These are phyloP conservation scores for Masticophis lateralis DNA, from an alignment of 2,797 vertebrate species.

Conservation along the genomic window DNA sequence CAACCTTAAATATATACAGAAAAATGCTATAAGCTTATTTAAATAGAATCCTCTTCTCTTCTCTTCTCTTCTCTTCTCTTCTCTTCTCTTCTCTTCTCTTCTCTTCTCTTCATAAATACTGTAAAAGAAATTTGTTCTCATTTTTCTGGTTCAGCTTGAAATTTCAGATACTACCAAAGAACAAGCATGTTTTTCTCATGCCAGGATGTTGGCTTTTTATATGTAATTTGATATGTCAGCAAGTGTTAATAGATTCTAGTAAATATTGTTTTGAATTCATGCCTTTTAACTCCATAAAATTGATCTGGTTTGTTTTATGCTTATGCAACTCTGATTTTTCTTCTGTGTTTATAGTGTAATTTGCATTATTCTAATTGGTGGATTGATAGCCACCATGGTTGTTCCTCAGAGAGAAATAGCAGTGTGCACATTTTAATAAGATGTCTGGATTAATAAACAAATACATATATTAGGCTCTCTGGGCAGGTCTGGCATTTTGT, in stretches of 20 bases:
- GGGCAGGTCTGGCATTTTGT: background rate
- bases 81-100: no score
- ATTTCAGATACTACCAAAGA: background rate
- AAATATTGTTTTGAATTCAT: background rate
- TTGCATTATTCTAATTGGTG: background rate
- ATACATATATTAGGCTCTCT: background rate
- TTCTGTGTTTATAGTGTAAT: background rate
- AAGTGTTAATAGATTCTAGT: background rate
- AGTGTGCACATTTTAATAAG: background rate
- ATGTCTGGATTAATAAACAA: background rate
- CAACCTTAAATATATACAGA: slow-evolving; percentile 18
- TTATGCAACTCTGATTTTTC: background rate
- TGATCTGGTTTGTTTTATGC: background rate
- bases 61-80: background rate
- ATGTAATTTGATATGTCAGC: background rate
- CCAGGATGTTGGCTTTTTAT: background rate
- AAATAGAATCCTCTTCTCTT: background rate
- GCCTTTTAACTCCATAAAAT: background rate
- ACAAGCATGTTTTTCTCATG: background rate
- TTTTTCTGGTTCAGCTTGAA: background rate
- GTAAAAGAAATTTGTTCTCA: background rate
- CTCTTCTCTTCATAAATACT: background rate
- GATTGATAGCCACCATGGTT: background rate
- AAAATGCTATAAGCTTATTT: background rate
- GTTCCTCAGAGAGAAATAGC: background rate